phyloP scores from a whole-genome alignment of 2,888 invertebrate genomes.

The Fragum fragum region DNA sequence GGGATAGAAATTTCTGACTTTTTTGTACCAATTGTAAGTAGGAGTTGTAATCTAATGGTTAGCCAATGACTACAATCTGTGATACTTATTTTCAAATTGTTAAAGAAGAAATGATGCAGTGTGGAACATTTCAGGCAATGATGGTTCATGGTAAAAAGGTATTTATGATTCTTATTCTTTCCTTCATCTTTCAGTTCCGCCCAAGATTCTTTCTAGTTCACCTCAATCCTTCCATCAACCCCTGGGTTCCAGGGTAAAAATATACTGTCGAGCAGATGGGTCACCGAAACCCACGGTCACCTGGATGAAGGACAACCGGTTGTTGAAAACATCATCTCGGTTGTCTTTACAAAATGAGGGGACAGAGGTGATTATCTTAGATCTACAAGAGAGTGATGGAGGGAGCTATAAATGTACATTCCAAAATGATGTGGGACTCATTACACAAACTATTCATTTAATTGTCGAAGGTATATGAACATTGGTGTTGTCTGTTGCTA shows the following conservation, averaged over 20 bases:
- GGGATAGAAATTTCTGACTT: too few species aligned
- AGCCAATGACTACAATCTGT: background rate
- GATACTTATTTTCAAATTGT: too few species aligned
- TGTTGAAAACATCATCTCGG: constrained; percentile 69
- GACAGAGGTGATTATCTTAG: constrained; percentile 93
- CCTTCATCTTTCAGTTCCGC: constrained; percentile 76
- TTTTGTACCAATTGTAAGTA: too few species aligned
- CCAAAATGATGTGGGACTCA: constrained; percentile 97
- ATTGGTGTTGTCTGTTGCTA: background rate
- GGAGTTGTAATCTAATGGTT: too few species aligned
- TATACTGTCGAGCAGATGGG: constrained; percentile 98
- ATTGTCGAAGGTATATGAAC: constrained; percentile 91
- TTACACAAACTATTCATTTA: constrained; percentile 97
- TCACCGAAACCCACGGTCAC: constrained; percentile 97
- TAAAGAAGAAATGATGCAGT: background rate
- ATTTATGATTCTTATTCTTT: constrained; percentile 11
- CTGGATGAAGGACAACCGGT: constrained; percentile 92
- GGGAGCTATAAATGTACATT: constrained; percentile 99
- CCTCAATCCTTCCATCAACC: constrained; percentile 73
- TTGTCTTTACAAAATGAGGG: constrained; percentile 69
- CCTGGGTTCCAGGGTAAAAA: constrained; percentile 95
- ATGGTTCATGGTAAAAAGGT: constrained; percentile 4
- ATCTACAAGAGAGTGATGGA: constrained; percentile 97
- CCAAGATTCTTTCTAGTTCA: constrained; percentile 76
- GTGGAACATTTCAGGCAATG: background rate